Conservation (phyloP, 2,797 vertebrate genomes). For the Clarias laeviceps region DNA sequence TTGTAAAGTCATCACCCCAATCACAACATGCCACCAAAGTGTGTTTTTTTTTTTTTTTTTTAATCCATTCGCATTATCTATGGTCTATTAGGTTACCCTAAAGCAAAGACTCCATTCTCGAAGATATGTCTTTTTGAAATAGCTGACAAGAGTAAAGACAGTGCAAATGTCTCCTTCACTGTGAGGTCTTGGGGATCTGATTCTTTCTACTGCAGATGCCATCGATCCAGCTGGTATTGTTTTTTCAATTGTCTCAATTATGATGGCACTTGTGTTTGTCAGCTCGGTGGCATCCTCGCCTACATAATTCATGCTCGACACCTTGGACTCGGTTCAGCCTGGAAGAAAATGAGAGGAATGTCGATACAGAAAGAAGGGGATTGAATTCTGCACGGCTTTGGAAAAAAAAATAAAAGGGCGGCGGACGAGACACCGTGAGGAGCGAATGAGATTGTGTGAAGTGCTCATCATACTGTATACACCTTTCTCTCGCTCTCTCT, state of each 20-base stretch:
- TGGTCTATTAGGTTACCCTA: background rate
- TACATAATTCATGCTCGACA: constrained; percentile 81
- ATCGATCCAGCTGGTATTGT: constrained; percentile 80
- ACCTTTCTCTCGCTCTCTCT: too few relatives aligned
- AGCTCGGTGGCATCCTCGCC: constrained; percentile 74
- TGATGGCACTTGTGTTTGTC: constrained; percentile 80
- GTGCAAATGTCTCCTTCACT: constrained; percentile 30
- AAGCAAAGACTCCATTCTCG: background rate
- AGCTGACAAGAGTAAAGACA: background rate
- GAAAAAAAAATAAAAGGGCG: background rate
- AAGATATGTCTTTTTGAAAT: background rate
- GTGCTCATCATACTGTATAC: background rate
- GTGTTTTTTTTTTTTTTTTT: background rate
- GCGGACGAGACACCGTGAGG: background rate
- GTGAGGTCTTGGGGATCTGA: constrained; percentile 70
- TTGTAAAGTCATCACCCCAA: too few relatives aligned
- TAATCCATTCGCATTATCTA: background rate
- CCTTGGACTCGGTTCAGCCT: constrained; percentile 75
- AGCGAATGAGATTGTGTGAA: background rate
- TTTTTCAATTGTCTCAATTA: constrained; percentile 81
- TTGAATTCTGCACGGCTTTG: constrained; percentile 28
- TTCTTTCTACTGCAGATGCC: constrained; percentile 76
- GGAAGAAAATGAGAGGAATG: constrained; percentile 78
- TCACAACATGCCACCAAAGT: background rate
- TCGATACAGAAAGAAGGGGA: constrained; percentile 71